phyloP scores from a whole-genome alignment of 37 sponge, comb jelly and placozoan genomes.

The Chondrosia reniformis region DNA sequence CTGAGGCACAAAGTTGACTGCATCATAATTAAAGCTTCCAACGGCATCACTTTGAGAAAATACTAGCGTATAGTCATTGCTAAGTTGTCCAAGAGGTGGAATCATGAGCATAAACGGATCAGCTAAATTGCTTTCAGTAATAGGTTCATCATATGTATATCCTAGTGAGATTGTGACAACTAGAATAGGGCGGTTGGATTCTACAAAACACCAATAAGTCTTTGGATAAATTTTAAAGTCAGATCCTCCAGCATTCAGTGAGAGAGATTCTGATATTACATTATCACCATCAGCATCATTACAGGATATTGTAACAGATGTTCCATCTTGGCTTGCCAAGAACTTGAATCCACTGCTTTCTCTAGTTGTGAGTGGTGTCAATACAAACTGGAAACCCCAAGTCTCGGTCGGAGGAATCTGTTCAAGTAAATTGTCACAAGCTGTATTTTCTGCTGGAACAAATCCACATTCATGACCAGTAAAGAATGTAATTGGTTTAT shows the following conservation, averaged over 20 bases:
- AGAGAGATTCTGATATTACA: background rate
- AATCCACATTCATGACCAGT: conserved; percentile 33
- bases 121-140: too few species aligned
- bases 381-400: conserved; percentile 48
- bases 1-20: background rate
- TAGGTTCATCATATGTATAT: background rate
- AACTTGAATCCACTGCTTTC: conserved; percentile 19
- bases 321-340: conserved; percentile 31
- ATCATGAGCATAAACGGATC: conserved; percentile 65
- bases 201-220: conserved; percentile 26
- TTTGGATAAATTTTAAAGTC: background rate
- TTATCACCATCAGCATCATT: background rate
- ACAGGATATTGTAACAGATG: conserved; percentile 28
- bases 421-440: conserved; percentile 56
- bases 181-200: conserved; percentile 34
- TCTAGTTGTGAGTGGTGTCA: conserved; percentile 24
- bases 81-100: conserved; percentile 66
- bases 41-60: background rate
- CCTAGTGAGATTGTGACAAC: conserved; percentile 36
- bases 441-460: background rate
- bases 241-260: conserved; percentile 13
- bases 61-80: conserved; percentile 30
- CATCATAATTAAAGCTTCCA: background rate
- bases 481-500: conserved; percentile 32
- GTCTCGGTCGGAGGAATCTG: conserved; percentile 56